Base-by-base conservation (phyloP, 1,140 invertebrate genomes). In the Conopomorpha cramerella region DNA sequence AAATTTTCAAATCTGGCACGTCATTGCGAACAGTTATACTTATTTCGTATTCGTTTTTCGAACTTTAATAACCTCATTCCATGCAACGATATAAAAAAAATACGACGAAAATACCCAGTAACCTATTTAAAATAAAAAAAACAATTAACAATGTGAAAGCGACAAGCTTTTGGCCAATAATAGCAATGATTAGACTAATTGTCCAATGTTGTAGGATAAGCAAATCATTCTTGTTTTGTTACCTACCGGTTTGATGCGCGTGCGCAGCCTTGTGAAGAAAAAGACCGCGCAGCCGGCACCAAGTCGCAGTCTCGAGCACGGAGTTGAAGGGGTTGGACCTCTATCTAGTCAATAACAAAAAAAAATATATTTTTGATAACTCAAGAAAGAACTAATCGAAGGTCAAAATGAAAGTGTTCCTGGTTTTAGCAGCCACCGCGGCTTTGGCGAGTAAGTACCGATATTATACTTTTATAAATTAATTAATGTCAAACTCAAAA, bases 321-420 rank as follows among this genome's bases (percentile, higher is more conserved):
- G 61, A 65, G 63, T 47, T 55, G 50, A 28, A 55, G 53, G 54
- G 58, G 57, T 65, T 62, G 66, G 64, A 62, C 64, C 51, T 45
- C 46, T 46, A 74, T 74, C 70, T 74, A 74, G 70, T 74, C 70
- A 74, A 62, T 66, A n/a, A n/a, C n/a, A 56, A 42, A 43, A 39
- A 17, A 56, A 59, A 52, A 53, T 62, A 60, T 62, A 55, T 53
- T 45, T 38, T 50, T 41, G 55, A 39, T 49, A 49, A 49, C 54
- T 54, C 55, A 43, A 48, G 49, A 49, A 59, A 45, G 58, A 46
- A 37, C 39, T 48, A 55, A 67, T 55, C 49, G 52, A 62, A 67
- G 50, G 55, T 60, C 63, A 70, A 39, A 54, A 74, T 74, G 70
- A 74, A 71, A 74, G 66, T 74, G 65, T 72, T 74, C 63, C 61